Conservation (phyloP, 2,797 vertebrate genomes). For the Sebastes cheni region DNA sequence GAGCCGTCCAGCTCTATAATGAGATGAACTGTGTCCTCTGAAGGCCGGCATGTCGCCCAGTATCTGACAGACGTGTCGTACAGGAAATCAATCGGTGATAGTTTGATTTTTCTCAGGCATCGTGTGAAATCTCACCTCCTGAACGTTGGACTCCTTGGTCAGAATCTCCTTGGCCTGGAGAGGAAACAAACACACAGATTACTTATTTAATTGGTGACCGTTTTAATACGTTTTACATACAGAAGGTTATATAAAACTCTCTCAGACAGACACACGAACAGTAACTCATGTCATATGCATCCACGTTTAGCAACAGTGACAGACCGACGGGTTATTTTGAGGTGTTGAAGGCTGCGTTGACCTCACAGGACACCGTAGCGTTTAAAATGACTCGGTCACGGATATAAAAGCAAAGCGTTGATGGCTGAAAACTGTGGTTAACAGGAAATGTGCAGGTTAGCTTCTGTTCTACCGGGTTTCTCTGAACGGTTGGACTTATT, state of each 20-base stretch:
- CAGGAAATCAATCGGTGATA: background rate
- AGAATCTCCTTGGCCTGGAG: conserved; percentile 94
- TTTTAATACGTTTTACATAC: background rate
- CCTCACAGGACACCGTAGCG: conserved; percentile 6
- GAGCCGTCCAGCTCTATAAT: background rate
- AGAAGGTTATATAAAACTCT: background rate
- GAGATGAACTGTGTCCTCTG: background rate
- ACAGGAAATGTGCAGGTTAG: no score
- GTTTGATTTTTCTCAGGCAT: background rate
- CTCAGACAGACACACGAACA: background rate
- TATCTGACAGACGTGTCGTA: background rate
- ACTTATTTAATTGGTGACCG: background rate
- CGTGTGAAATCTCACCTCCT: conserved; percentile 82
- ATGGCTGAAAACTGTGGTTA: background rate
- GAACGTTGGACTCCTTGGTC: conserved; percentile 96
- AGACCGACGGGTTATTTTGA: background rate
- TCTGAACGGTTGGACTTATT: background rate
- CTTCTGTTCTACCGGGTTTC: background rate
- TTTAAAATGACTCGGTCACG: background rate
- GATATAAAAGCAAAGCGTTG: background rate
- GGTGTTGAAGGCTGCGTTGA: background rate
- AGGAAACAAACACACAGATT: conserved; percentile 14
- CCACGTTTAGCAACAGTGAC: background rate
- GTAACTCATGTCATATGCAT: background rate
- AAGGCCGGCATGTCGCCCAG: background rate